Conservation (phyloP, 1,140 invertebrate genomes). For the Coenobita brevimanus region DNA sequence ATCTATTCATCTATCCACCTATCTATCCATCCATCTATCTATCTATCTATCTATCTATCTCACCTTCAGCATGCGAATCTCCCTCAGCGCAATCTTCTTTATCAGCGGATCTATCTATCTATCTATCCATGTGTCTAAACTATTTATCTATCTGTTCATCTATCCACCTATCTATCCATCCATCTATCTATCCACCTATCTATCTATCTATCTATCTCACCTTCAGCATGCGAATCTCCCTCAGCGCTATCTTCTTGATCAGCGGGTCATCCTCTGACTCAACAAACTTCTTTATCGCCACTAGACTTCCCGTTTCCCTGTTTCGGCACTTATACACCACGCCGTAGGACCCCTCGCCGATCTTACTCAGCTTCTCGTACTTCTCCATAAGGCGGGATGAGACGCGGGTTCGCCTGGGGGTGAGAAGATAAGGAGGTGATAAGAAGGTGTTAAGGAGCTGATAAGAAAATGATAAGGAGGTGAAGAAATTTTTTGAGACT, state of each 20-base stretch:
- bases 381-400: constrained; percentile 94
- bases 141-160: constrained; percentile 74
- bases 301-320: constrained; percentile 94
- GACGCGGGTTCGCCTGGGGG: constrained; percentile 79
- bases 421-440: no score
- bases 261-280: constrained; percentile 99
- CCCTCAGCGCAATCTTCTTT: neutral
- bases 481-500: no score
- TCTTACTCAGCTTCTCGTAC: constrained; percentile 96
- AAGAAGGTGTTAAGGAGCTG: no score
- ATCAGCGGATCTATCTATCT: constrained; percentile 18
- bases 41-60: no score
- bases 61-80: no score
- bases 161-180: neutral
- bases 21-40: no score
- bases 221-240: constrained; percentile 98
- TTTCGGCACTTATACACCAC: constrained; percentile 99
- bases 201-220: constrained; percentile 76
- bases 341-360: constrained; percentile 99
- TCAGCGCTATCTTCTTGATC: constrained; percentile 97
- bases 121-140: constrained; percentile 77
- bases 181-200: neutral
- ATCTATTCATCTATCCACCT: no score
- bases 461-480: no score
- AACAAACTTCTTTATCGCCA: constrained; percentile 99